Base-by-base conservation (phyloP, 2,797 vertebrate genomes). In the Pseudochaenichthys georgianus region DNA sequence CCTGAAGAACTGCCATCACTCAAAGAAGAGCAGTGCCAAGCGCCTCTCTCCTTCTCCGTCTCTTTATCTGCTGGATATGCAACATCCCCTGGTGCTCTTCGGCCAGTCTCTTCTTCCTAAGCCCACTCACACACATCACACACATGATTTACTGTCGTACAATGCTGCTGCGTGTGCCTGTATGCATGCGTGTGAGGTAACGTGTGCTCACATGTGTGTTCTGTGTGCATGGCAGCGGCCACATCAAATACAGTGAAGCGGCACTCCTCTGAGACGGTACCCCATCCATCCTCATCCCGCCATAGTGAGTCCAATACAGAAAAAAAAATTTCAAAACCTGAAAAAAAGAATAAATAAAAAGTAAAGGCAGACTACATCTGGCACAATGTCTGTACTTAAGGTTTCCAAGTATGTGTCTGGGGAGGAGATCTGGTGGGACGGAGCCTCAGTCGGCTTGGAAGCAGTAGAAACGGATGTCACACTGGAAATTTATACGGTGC, bases 381-480 rank as follows among this genome's bases (percentile, higher is more conserved):
- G 93, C 88, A 86, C 85, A 71, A 78, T 90, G 87, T 89, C 89
- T 87, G 84, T 81, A 80, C 88, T 87, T 84, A 87, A 91, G 75
- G 79, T 87, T 90, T 90, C 92, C 89, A 92, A 91, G 90, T 91
- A 90, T 88, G 89, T 84, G 88, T 93, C 88, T 90, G 84, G 90
- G 88, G 90, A 91, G 88, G 84, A 88, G 88, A 92, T 90, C 90
- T 92, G 88, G 83, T 83, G 88, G 93, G 89, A 90, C 81, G 75
- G 73, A 79, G 90, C 64, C 74, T 50, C 70, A 77, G 87, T 90
- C 90, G 90, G 90, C 90, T 94, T 94, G 93, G 93, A 93, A 87
- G 90, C 89, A 86, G 87, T 93, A 94, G 91, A 94, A 94, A 94
- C 89, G 89, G 89, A 91, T 89, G 91, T 94, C 93, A 92, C 90